Conservation (phyloP, 2,113 vertebrate genomes). For the Rhombomys opimus region DNA sequence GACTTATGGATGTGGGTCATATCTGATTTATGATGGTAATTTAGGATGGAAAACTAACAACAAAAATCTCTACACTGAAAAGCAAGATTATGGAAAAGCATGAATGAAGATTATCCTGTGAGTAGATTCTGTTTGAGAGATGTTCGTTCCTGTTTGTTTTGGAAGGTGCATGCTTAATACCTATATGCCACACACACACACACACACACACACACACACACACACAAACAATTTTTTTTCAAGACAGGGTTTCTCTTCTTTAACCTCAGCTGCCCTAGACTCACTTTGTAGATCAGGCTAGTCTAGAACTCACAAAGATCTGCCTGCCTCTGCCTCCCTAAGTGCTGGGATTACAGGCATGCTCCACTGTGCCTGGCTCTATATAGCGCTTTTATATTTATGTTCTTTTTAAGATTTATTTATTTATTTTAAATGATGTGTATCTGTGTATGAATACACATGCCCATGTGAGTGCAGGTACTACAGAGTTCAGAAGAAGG, state of each 20-base stretch:
- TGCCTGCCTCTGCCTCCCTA: no score
- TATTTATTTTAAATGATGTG: neutral
- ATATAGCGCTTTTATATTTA: neutral
- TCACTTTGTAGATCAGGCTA: no score
- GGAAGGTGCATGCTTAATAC: neutral
- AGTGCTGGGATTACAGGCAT: no score
- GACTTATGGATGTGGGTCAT: slow-evolving; percentile 7
- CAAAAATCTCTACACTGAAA: slow-evolving; percentile 45
- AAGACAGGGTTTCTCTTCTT: no score
- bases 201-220: no score
- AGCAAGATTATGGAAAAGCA: slow-evolving; percentile 1
- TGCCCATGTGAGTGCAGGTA: neutral
- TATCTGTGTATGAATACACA: neutral
- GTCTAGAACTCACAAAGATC: no score
- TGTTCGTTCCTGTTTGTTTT: neutral
- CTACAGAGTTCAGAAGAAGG: neutral
- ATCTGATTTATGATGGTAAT: slow-evolving; percentile 46
- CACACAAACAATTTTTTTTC: no score
- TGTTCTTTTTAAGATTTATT: neutral
- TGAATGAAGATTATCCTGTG: neutral
- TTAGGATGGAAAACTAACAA: slow-evolving; percentile 13
- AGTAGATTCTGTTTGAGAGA: neutral
- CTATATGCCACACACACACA: neutral
- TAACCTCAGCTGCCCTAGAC: no score
- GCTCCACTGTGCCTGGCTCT: no score